A percentile compares a stretch with the other conserved stretches of the same genome.
Evolutionary conservation across 1,140 invertebrate species (phyloP).

Genomic region (Leptinotarsa texana): DNA sequence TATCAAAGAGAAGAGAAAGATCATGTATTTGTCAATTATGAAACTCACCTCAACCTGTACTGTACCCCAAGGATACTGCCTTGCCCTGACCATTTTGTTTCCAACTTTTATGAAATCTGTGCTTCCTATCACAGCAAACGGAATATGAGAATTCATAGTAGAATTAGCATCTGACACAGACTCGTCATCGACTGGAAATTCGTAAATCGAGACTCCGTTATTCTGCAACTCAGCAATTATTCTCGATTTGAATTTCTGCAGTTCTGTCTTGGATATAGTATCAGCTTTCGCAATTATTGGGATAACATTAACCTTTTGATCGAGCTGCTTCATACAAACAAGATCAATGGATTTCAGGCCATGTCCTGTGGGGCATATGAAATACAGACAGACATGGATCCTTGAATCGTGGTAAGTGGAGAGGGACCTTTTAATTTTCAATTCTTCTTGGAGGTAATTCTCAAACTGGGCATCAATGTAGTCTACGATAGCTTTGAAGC

Average conservation of each 20-base stretch:
- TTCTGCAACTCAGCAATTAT: slow-evolving; percentile 83
- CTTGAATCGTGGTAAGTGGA: slow-evolving; percentile 91
- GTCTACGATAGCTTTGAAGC: slow-evolving; percentile 96
- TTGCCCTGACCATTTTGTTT: slow-evolving; percentile 73
- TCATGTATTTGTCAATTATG: no score
- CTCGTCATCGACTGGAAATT: slow-evolving; percentile 97
- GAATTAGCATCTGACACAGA: slow-evolving; percentile 91
- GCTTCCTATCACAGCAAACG: slow-evolving; percentile 98
- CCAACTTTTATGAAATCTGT: slow-evolving; percentile 96
- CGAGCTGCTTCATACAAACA: slow-evolving; percentile 98
- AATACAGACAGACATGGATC: slow-evolving; percentile 97
- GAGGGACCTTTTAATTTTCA: slow-evolving; percentile 95
- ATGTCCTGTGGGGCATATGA: slow-evolving; percentile 93
- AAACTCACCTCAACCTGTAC: slow-evolving; percentile 85
- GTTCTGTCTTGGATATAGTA: slow-evolving; percentile 96
- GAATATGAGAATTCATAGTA: slow-evolving; percentile 91
- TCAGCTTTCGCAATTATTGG: slow-evolving; percentile 99
- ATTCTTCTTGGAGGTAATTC: slow-evolving; percentile 94
- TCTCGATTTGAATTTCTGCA: slow-evolving; percentile 95
- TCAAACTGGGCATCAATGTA: slow-evolving; percentile 99
- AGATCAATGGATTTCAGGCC: slow-evolving; percentile 95
- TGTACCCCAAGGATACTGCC: slow-evolving; percentile 99
- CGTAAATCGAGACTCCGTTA: slow-evolving; percentile 95
- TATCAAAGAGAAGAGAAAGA: no score
- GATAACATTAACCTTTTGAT: slow-evolving; percentile 99